These are phyloP conservation scores for Etheostoma nigrum DNA, from an alignment of 2,797 vertebrate genomes.

Conservation along the genomic window DNA sequence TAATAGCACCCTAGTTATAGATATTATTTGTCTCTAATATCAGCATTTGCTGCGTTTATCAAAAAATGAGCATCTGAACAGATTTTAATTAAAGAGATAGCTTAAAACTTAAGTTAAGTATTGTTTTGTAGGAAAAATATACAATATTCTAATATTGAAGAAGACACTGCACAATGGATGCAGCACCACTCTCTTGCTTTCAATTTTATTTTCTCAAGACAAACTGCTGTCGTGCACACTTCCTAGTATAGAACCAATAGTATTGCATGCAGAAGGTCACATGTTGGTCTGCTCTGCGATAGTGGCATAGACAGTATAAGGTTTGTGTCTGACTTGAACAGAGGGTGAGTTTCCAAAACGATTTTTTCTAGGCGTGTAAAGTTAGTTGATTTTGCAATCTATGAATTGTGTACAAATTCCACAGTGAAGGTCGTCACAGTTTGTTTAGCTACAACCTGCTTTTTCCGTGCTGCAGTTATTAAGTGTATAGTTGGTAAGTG, in stretches of 20 bases:
- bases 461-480: too few relatives aligned
- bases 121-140: background rate
- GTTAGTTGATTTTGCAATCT: background rate
- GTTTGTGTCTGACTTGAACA: background rate
- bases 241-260: slow-evolving; percentile 63
- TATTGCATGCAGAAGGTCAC: slow-evolving; percentile 26
- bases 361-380: background rate
- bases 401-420: background rate
- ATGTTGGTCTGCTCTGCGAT: background rate
- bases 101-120: background rate
- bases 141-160: background rate
- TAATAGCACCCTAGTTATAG: background rate
- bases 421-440: background rate
- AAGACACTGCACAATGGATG: too few relatives aligned
- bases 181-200: background rate
- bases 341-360: slow-evolving; percentile 52
- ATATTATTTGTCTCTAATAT: background rate
- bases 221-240: background rate
- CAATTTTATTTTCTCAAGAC: background rate
- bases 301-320: too few relatives aligned
- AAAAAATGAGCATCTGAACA: background rate
- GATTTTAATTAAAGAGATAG: rapidly evolving
- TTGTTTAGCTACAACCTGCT: background rate
- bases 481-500: background rate
- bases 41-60: background rate